Evolutionary conservation across 2,888 invertebrate species (phyloP).

Genomic region (Ectropis crepuscularia): DNA sequence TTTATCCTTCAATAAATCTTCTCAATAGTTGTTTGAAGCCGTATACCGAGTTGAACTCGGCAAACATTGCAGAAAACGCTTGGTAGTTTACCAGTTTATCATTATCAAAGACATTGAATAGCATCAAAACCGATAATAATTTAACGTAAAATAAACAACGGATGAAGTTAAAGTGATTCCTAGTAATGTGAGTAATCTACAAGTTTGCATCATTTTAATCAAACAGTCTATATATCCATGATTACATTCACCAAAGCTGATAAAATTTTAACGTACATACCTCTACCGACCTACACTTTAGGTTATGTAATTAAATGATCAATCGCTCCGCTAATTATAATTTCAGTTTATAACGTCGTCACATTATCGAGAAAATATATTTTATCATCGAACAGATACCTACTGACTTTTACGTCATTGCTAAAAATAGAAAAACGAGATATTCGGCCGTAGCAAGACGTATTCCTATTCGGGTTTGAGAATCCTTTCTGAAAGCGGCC

Average conservation of each 20-base stretch:
- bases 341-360: slow-evolving; percentile 34
- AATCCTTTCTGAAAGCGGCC: slow-evolving; percentile 39
- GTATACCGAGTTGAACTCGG: too few relatives aligned
- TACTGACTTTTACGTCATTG: slow-evolving; percentile 38
- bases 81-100: too few relatives aligned
- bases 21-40: too few relatives aligned
- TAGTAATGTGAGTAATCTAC: slow-evolving; percentile 31
- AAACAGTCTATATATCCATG: slow-evolving; percentile 19
- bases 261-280: slow-evolving; percentile 7
- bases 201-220: slow-evolving; percentile 28
- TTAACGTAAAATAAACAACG: slow-evolving; percentile 22
- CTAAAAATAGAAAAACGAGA: slow-evolving; percentile 40
- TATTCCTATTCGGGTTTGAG: slow-evolving; percentile 30
- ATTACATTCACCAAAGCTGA: slow-evolving; percentile 19
- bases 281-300: not conserved
- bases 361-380: slow-evolving; percentile 32
- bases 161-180: slow-evolving; percentile 21
- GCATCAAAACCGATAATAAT: slow-evolving; percentile 7
- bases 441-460: slow-evolving; percentile 25
- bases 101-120: slow-evolving; percentile 23
- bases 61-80: too few relatives aligned
- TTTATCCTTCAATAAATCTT: too few relatives aligned
- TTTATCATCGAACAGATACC: slow-evolving; percentile 27
- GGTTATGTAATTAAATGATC: too few relatives aligned
- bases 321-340: slow-evolving; percentile 15